A percentile compares a stretch with the other conserved stretches of the same genome.
phyloP scores from a whole-genome alignment of 1,140 invertebrate genomes.

The Aphelinus certus region DNA sequence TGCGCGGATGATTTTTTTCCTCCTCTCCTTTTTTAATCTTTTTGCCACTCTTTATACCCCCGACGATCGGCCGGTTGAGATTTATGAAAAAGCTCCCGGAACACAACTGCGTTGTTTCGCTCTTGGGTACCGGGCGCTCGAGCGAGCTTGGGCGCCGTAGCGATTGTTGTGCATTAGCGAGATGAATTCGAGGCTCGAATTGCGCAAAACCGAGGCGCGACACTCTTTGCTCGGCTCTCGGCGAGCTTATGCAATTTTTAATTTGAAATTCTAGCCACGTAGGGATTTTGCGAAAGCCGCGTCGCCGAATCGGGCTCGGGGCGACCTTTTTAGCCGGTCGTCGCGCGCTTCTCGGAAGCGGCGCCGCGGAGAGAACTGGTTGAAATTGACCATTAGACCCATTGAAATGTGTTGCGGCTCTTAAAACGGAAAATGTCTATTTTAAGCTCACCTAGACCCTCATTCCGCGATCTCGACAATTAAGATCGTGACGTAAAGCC shows the following conservation, averaged over 20 bases:
- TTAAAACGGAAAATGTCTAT: background rate
- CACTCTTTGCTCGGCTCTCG: background rate
- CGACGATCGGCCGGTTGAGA: too few species aligned
- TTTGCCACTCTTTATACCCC: too few species aligned
- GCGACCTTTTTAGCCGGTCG: conserved; percentile 2
- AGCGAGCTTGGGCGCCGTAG: conserved; percentile 30
- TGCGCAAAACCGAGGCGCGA: conserved; percentile 12
- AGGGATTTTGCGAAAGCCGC: conserved; percentile 18
- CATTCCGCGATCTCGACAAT: background rate
- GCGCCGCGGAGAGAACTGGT: background rate
- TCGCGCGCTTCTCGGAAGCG: background rate
- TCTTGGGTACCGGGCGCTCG: background rate
- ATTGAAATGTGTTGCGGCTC: background rate
- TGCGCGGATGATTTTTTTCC: too few species aligned
- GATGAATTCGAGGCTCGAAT: conserved; percentile 18
- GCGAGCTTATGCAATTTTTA: background rate
- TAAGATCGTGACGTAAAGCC: too few species aligned
- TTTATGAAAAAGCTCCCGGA: too few species aligned
- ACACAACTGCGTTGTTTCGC: too few species aligned
- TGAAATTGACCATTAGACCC: background rate
- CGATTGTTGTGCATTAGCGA: conserved; percentile 16
- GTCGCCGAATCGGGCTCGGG: background rate
- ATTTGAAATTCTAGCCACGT: background rate
- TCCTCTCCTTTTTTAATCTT: conserved; percentile 31
- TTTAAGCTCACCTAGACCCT: conserved; percentile 4